Evolutionary conservation across 2,113 vertebrate species (phyloP).

Genomic region (Catharus minimus): DNA sequence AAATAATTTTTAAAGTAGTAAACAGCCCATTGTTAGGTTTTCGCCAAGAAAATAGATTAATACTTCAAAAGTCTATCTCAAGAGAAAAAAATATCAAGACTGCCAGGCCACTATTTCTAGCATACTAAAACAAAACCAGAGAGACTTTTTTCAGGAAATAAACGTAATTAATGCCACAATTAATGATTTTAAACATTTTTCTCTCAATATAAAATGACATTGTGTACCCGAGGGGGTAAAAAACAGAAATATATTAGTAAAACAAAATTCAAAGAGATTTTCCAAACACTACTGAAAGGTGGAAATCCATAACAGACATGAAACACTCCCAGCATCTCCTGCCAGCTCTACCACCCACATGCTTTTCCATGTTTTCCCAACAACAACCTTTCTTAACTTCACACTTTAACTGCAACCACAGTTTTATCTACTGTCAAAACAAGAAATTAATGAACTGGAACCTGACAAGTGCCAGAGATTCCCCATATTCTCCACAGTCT

Average conservation of each 20-base stretch:
- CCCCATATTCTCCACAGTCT: no score
- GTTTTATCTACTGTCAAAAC: neutral
- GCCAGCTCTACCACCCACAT: neutral
- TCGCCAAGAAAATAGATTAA: neutral
- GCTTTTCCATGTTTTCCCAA: neutral
- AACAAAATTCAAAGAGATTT: neutral
- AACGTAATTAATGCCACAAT: neutral
- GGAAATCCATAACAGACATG: neutral
- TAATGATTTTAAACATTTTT: neutral
- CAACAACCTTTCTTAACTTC: neutral
- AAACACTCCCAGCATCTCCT: neutral
- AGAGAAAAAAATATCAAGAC: neutral
- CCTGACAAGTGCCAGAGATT: neutral
- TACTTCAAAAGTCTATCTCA: neutral
- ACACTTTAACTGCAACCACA: neutral
- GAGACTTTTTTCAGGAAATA: neutral
- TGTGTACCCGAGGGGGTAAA: rapidly evolving
- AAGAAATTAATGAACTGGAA: neutral
- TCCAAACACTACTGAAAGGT: neutral
- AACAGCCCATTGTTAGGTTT: neutral
- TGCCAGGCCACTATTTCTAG: neutral
- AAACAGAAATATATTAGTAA: neutral
- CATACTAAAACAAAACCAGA: neutral
- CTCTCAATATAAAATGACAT: neutral
- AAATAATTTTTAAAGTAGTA: neutral